Evolutionary conservation across 2,797 vertebrate species (phyloP), one percentile per base, ranked within the genome.

Genomic region (Falco columbarius): DNA sequence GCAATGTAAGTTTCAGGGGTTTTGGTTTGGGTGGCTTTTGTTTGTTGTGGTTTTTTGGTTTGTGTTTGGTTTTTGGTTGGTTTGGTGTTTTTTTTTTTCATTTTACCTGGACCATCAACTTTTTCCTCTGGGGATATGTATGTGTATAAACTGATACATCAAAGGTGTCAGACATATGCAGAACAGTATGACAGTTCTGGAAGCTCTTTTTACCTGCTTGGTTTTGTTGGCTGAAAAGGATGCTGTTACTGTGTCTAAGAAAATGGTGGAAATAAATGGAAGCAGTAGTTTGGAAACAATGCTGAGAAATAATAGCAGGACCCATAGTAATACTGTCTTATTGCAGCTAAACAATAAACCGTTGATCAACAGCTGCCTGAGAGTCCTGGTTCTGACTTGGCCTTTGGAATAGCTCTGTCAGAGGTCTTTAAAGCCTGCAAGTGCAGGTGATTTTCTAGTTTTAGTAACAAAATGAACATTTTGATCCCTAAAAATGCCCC

Each of bases 131-230:
- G 68, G 21, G 24, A 18, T 40, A 24, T 7, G 4, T 34, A 4
- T 8, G 3, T 59, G 3, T 47, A 16, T 71, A 22, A 77, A 81
- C 40, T 14, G 17, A 62, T 21, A 17, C 3, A 18, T 15, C 3
- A 9, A 22, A 1, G 14, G 10, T 8, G 8, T 79, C 30, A 40
- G 19, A 18, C 8, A 1, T 7, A 9, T 2, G 12, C 36, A 14
- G 68, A 59, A 29, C 20, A 34, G 8, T 7, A 11, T 19, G 16
- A 36, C 0, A 46, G 46, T 5, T 52, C 34, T 61, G 20, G 47
- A 30, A 68, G 46, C 30, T 88, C 30, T 29, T 75, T 71, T 55
- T 16, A 21, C 29, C 23, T 75, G 23, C 58, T 72, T 58, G 20
- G 12, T 86, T 90, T 66, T 86, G 14, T 38, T 89, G 49, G 23